Conservation (phyloP, 2,113 vertebrate genomes). For the Marmota monax region DNA sequence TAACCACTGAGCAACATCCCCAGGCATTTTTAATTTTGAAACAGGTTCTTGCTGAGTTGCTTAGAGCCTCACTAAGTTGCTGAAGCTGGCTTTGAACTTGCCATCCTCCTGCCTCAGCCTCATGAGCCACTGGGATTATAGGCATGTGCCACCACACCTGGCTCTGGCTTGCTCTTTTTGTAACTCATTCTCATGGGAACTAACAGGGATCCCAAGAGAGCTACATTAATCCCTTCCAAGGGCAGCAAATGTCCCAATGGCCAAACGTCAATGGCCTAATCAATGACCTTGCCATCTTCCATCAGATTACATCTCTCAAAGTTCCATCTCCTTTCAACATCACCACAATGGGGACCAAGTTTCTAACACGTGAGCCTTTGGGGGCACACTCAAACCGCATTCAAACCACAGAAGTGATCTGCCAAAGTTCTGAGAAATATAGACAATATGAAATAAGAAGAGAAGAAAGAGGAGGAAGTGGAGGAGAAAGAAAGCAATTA, state of each 20-base stretch:
- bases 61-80: no score
- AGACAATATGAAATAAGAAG: not conserved
- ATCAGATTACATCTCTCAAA: not conserved
- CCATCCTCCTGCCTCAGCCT: no score
- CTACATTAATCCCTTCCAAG: no score
- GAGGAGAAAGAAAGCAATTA: not conserved
- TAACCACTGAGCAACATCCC: no score
- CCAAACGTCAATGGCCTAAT: not conserved
- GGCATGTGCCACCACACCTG: no score
- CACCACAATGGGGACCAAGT: not conserved
- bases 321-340: not conserved
- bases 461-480: not conserved
- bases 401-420: not conserved
- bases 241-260: not conserved
- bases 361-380: not conserved
- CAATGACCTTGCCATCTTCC: not conserved
- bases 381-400: not conserved
- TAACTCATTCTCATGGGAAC: no score
- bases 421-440: not conserved
- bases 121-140: no score
- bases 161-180: no score
- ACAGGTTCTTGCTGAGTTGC: no score
- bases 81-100: no score
- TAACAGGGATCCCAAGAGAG: no score
- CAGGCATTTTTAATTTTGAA: no score